Conservation (phyloP, 1,140 invertebrate genomes). For the Anthonomus grandis region DNA sequence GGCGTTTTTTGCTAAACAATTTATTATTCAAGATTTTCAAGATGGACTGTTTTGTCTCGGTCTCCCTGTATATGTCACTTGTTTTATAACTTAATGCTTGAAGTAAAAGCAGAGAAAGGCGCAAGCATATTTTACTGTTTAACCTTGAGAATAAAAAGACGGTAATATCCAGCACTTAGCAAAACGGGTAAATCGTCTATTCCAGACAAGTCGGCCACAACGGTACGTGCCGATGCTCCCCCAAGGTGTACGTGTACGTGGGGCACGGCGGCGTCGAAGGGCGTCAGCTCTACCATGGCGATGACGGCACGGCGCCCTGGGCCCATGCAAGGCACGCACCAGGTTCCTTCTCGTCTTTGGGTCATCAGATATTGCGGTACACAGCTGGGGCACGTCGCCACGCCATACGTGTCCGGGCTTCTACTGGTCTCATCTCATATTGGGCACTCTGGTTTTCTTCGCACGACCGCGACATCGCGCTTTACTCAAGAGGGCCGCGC, state of each 20-base stretch:
- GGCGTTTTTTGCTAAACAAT: no score
- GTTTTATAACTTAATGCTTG: no score
- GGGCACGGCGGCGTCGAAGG: slow-evolving; percentile 5
- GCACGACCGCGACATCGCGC: slow-evolving; percentile 13
- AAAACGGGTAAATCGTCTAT: slow-evolving; percentile 25
- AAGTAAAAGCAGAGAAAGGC: no score
- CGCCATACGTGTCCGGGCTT: slow-evolving; percentile 45
- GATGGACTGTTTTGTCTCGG: no score
- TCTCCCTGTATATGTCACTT: no score
- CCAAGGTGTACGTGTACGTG: slow-evolving; percentile 14
- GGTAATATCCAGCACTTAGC: neutral
- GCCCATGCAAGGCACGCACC: slow-evolving; percentile 38
- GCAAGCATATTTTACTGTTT: no score
- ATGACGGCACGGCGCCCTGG: slow-evolving; percentile 26
- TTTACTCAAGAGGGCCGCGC: no score
- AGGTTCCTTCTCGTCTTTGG: slow-evolving; percentile 42
- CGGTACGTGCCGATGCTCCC: slow-evolving; percentile 13
- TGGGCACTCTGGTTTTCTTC: slow-evolving; percentile 31
- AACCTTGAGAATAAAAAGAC: neutral
- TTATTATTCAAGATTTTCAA: no score
- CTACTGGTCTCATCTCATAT: slow-evolving; percentile 45
- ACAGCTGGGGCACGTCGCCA: slow-evolving; percentile 47
- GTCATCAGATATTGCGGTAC: slow-evolving; percentile 44
- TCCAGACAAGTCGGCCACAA: slow-evolving; percentile 19
- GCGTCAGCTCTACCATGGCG: slow-evolving; percentile 32